A percentile compares a stretch with the other conserved stretches of the same genome.
These are phyloP conservation scores for Cyclopterus lumpus DNA, from an alignment of 2,797 vertebrate species.

Conservation along the genomic window DNA sequence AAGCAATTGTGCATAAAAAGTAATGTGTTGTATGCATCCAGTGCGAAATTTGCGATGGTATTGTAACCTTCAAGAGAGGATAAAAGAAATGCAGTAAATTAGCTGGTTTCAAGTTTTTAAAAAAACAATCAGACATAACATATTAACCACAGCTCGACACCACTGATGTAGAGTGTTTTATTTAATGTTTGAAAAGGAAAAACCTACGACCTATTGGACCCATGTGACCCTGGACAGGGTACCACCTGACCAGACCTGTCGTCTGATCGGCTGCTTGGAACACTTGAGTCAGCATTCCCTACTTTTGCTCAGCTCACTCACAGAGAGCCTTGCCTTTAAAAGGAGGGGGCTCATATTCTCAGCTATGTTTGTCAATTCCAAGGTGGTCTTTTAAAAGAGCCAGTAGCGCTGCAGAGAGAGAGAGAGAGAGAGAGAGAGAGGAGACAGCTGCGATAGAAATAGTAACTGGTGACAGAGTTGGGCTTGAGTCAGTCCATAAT, in stretches of 20 bases:
- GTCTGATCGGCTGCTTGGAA: conserved; percentile 65
- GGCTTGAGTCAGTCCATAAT: conserved; percentile 62
- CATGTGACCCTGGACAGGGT: background rate
- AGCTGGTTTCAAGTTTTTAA: background rate
- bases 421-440: conserved; percentile 23
- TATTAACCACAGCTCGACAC: background rate
- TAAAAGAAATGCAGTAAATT: background rate
- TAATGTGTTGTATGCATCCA: background rate
- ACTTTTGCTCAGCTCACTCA: conserved; percentile 60
- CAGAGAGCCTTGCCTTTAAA: conserved; percentile 82
- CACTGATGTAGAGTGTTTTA: background rate
- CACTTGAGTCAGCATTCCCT: conserved; percentile 82
- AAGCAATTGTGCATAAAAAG: background rate
- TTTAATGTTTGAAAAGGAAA: background rate
- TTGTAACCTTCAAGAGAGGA: background rate
- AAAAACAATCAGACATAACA: background rate
- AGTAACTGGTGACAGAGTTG: conserved; percentile 62
- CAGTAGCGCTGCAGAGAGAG: conserved; percentile 37
- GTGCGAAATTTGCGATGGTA: background rate
- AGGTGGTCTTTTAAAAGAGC: conserved; percentile 79
- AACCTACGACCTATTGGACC: background rate
- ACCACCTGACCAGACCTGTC: conserved; percentile 20
- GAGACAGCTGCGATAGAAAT: conserved; percentile 80
- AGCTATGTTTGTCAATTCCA: conserved; percentile 85
- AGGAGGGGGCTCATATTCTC: conserved; percentile 84